Percentiles rank a stretch among this genome's conserved stretches.
Evolutionary conservation across 2,113 vertebrate species (phyloP).

Genomic region (Sardina pilchardus): DNA sequence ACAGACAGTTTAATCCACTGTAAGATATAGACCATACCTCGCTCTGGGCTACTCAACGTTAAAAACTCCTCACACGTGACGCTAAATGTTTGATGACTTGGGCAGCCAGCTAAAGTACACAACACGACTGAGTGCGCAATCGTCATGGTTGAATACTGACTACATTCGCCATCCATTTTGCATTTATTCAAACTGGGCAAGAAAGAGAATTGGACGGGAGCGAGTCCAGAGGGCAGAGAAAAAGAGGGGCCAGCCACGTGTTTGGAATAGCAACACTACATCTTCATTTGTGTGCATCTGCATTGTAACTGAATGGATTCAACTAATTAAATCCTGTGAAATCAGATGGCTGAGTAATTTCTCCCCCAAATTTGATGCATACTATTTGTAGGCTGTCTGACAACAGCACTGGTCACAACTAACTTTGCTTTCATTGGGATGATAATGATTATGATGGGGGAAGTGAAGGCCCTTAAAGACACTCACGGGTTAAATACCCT

Average conservation of each 20-base stretch:
- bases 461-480: not conserved
- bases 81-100: constrained; percentile 14
- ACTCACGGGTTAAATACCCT: not conserved
- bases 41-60: not conserved
- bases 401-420: not conserved
- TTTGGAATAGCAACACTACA: not conserved
- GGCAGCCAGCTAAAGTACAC: not conserved
- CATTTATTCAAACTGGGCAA: not conserved
- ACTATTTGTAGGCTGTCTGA: not conserved
- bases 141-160: not conserved
- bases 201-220: not conserved
- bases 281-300: not conserved
- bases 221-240: not conserved
- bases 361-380: not conserved
- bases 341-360: not conserved
- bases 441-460: not conserved
- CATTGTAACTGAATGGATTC: not conserved
- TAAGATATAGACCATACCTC: not conserved
- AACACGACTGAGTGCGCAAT: not conserved
- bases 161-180: not conserved
- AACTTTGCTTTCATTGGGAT: not conserved
- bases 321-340: not conserved
- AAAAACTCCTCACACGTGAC: not conserved
- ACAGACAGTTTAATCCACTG: not conserved
- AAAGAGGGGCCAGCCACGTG: not conserved